Conservation (phyloP, 2,113 vertebrate species). For the Kryptolebias marmoratus region DNA sequence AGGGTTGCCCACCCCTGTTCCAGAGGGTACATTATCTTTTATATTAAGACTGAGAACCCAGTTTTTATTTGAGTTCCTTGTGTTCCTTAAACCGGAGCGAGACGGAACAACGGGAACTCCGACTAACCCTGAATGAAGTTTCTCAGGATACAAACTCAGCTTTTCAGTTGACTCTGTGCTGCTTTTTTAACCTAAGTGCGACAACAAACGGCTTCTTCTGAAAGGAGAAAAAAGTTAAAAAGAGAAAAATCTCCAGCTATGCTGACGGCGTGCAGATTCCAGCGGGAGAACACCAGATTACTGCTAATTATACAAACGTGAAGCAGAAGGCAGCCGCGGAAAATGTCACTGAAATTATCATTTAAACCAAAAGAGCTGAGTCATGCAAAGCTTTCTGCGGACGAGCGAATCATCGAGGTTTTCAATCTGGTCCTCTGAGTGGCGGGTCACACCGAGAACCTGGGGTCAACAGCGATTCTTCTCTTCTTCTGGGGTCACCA, state of each 20-base stretch:
- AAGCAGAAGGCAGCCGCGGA: conserved; percentile 15
- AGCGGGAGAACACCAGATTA: conserved; percentile 19
- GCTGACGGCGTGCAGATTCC: conserved; percentile 1
- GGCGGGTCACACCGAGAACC: conserved; percentile 45
- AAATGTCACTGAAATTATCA: conserved; percentile 11
- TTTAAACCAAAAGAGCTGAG: conserved; percentile 5
- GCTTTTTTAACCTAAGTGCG: conserved; percentile 23
- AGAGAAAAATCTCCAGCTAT: conserved; percentile 16
- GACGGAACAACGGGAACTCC: conserved; percentile 11
- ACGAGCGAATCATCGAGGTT: conserved; percentile 13
- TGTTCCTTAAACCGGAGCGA: conserved; percentile 5
- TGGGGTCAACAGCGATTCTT: conserved; percentile 27
- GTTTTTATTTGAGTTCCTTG: conserved; percentile 51
- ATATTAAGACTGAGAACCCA: conserved; percentile 26
- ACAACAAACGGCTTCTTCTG: conserved; percentile 30
- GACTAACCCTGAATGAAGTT: conserved; percentile 18
- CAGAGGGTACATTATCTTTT: too few relatives aligned
- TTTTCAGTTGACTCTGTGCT: not conserved
- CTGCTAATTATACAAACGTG: conserved; percentile 35
- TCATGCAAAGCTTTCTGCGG: not conserved
- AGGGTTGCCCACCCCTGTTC: too few relatives aligned
- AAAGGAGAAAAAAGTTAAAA: conserved; percentile 10
- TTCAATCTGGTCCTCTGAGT: not conserved
- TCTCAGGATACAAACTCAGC: conserved; percentile 2
- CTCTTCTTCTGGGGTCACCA: conserved; percentile 7